Percentiles rank a stretch among this genome's conserved stretches.
Evolutionary conservation across 2,888 invertebrate genomes (phyloP).

Genomic region (Nomada flava): DNA sequence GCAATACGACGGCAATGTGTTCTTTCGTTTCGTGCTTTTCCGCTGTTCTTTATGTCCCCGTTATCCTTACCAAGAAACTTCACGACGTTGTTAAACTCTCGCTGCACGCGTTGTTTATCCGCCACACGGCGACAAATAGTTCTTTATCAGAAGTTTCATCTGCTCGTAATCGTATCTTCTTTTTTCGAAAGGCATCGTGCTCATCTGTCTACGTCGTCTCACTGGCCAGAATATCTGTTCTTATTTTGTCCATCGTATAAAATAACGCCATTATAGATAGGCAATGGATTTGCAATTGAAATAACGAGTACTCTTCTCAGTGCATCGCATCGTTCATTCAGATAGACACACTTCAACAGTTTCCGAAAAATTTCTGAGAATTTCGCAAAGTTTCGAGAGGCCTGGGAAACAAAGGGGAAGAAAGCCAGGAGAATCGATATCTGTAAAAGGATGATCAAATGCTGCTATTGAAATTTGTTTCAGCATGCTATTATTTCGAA

Average conservation of each 20-base stretch:
- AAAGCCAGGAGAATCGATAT: conserved; percentile 20
- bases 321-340: too few relatives aligned
- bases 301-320: too few relatives aligned
- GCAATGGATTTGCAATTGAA: too few relatives aligned
- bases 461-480: background rate
- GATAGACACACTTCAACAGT: background rate
- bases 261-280: background rate
- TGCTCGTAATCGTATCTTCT: background rate
- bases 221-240: too few relatives aligned
- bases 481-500: too few relatives aligned
- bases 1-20: background rate
- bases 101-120: conserved; percentile 2
- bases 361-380: background rate
- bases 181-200: background rate
- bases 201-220: too few relatives aligned
- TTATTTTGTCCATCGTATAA: conserved; percentile 24
- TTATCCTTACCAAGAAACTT: conserved; percentile 1
- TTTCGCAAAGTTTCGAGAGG: conserved; percentile 9
- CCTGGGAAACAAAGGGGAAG: background rate
- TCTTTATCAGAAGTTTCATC: conserved; percentile 8
- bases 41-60: background rate
- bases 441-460: background rate
- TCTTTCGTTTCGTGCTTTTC: background rate
- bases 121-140: conserved; percentile 12
- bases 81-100: conserved; percentile 6